Base-by-base conservation (phyloP, 1,140 invertebrate genomes). In the Heliconius himera region DNA sequence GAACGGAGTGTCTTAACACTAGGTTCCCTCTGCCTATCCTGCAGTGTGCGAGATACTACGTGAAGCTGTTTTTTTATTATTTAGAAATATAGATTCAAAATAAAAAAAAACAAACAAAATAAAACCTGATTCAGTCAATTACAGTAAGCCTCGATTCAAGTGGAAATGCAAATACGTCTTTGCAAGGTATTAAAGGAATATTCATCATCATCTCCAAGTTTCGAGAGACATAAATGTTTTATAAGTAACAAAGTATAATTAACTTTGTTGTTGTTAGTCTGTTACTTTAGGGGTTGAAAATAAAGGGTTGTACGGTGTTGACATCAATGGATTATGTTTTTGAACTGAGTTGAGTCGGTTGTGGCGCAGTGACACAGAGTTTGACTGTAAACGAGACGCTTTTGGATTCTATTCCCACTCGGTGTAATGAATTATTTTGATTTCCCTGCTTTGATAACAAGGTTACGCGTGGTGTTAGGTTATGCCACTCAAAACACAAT, bases 131-230 rank as follows among this genome's bases (percentile, higher is more conserved):
- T 66, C 22, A 66, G 60, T 66, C 60, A 66, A 66, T 66, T 66
- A 29, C 16, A 29, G n/a, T 29, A 66, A 66, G 13, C n/a, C 60
- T 66, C 60, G 11, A 29, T 22, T 0, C 9, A 16, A 66, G 60
- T 66, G 60, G 60, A 66, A 66, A 66, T 66, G 60, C 60, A 66
- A 66, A 66, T 66, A 66, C 22, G 22, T 66, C 22, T 66, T 26
- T 26, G 60, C 13, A 26, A 26, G 13, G 60, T 26, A 29, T 66
- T 66, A 66, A 66, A 66, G 60, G 60, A 66, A 66, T 66, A 66
- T 66, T 66, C 60, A 66, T 66, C 60, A 66, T 66, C 60, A 26
- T 26, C 60, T 66, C 22, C 60, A 66, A 66, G 3, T 56, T 29
- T 66, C 16, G 26, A 66, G 26, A 66, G 11, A 29, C 22, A 66